phyloP scores from a whole-genome alignment of 2,888 invertebrate species.

The Drosophila maculinotata region DNA sequence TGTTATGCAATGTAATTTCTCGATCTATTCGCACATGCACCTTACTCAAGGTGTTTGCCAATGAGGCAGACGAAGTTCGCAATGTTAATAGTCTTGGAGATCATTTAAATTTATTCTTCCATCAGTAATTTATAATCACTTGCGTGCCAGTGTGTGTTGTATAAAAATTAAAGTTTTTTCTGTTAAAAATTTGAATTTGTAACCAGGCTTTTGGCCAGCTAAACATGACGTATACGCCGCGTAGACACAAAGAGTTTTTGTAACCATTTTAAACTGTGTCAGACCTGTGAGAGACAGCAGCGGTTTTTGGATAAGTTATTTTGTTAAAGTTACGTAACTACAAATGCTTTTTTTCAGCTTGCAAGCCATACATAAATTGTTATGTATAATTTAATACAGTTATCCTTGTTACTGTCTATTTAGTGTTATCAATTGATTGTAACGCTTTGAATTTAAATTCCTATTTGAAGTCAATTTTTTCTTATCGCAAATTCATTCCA shows the following conservation, averaged over 20 bases:
- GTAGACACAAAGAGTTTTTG: slow-evolving; percentile 13
- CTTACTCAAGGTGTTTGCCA: slow-evolving; percentile 4
- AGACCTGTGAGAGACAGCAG: slow-evolving; percentile 3
- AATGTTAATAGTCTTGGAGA: slow-evolving; percentile 42
- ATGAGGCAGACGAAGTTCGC: neutral
- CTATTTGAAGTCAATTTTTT: too few species aligned
- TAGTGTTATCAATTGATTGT: too few species aligned
- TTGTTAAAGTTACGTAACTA: neutral
- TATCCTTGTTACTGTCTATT: neutral
- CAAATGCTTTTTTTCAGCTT: neutral
- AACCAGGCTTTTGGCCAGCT: slow-evolving; percentile 2
- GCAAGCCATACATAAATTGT: neutral
- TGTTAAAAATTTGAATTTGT: neutral
- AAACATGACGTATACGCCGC: slow-evolving; percentile 24
- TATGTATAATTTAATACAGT: neutral
- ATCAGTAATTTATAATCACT: slow-evolving; percentile 4
- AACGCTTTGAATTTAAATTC: too few species aligned
- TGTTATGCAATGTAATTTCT: slow-evolving; percentile 6
- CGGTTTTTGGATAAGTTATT: neutral
- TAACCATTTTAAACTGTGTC: slow-evolving; percentile 9
- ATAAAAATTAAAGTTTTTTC: slow-evolving; percentile 2
- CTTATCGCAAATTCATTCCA: too few species aligned
- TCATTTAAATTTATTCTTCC: slow-evolving; percentile 28
- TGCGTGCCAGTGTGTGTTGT: too few species aligned
- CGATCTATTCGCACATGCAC: slow-evolving; percentile 3